Conservation (phyloP, 2,888 invertebrate genomes). For the Apodemia hepburni region DNA sequence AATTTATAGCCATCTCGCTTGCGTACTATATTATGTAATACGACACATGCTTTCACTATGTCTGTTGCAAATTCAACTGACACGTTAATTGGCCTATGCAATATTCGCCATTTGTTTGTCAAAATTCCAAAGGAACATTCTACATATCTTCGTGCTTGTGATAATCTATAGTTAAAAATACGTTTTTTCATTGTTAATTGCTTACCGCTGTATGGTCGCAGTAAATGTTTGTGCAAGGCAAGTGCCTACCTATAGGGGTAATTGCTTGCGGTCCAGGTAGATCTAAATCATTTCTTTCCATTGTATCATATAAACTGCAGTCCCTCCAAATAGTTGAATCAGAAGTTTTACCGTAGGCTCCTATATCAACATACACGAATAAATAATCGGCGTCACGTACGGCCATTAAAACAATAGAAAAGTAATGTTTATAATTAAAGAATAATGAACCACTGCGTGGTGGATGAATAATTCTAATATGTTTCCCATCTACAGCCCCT, state of each 20-base stretch:
- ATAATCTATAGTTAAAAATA: slow-evolving; percentile 14
- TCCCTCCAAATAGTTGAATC: slow-evolving; percentile 14
- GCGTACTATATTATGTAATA: slow-evolving; percentile 10
- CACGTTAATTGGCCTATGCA: slow-evolving; percentile 15
- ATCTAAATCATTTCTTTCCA: slow-evolving; percentile 15
- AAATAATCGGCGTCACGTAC: slow-evolving; percentile 16
- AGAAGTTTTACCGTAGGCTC: slow-evolving; percentile 16
- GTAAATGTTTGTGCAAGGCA: slow-evolving; percentile 16
- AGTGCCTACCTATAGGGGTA: slow-evolving; percentile 10
- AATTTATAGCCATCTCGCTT: slow-evolving; percentile 11
- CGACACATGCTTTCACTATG: slow-evolving; percentile 14
- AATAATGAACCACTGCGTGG: slow-evolving; percentile 10
- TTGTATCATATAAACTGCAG: slow-evolving; percentile 13
- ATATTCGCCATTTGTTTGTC: slow-evolving; percentile 16
- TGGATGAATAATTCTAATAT: no score
- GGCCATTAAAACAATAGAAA: slow-evolving; percentile 11
- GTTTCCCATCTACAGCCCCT: no score
- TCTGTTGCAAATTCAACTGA: slow-evolving; percentile 12
- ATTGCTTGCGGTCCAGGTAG: slow-evolving; percentile 6
- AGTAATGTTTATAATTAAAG: slow-evolving; percentile 9
- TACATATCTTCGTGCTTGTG: slow-evolving; percentile 9
- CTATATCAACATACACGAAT: slow-evolving; percentile 12
- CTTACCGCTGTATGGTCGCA: slow-evolving; percentile 15
- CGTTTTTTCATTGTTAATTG: slow-evolving; percentile 11
- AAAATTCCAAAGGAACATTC: neutral